Evolutionary conservation across 2,113 vertebrate genomes (phyloP), one percentile per base, ranked within the genome.

Genomic region (Silurus asotus): DNA sequence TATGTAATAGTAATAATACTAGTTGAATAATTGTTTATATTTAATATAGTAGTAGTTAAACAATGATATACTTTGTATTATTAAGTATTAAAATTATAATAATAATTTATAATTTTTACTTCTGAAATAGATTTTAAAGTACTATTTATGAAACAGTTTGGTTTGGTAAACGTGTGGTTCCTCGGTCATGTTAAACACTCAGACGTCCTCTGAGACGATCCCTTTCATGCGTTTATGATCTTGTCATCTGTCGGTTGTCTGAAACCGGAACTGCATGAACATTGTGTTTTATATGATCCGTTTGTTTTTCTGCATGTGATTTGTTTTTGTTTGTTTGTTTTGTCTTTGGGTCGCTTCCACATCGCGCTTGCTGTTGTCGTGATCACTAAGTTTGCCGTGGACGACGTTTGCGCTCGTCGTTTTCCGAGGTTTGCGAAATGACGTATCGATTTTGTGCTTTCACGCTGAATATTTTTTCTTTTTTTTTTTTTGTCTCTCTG

Each of bases 301-400:
- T 64, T 51, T 79, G 51, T 45, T 19, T 10, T 19, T 78, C 65
- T 70, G 87, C 87, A 88, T 83, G 87, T 6, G 0, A 59, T 77
- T 15, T 72, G 25, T 70, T n/a, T 82, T 83, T 51, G 37, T 75
- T 25, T 82, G 23, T n/a, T 5, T 76, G 74, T 78, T 20, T 61
- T 65, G 17, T 45, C 28, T 28, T 56, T 37, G 76, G 25, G 37
- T 75, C 49, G 14, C 64, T 72, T 14, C 55, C 45, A 72, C 74
- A 83, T 72, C 53, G 53, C 13, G 85, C 85, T 87, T 84, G 88
- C 78, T 87, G 53, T 67, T 51, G 81, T 84, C 19, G 59, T 70
- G 56, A 76, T 49, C 67, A 72, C 14, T 55, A 58, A 19, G 55
- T 62, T 55, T 11, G 58, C 23, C 37, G 69, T 74, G 77, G 23